phyloP scores from a whole-genome alignment of 2,888 invertebrate species.

The Zygogramma bicolorata region DNA sequence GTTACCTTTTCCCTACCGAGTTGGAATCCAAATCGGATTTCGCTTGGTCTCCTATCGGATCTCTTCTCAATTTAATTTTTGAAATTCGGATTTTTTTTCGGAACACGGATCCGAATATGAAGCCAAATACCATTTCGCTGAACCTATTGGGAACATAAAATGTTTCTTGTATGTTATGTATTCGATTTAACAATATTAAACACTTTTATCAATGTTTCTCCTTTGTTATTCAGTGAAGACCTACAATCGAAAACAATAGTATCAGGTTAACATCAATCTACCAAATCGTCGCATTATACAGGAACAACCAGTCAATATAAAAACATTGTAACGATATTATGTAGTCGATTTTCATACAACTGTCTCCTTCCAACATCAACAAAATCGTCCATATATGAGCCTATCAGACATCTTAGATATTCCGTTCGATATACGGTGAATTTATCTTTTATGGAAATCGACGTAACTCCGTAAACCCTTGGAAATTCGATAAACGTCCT shows the following conservation, averaged over 20 bases:
- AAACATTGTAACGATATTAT: conserved; percentile 51
- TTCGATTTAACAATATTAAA: conserved; percentile 49
- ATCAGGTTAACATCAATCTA: conserved; percentile 59
- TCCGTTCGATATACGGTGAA: conserved; percentile 39
- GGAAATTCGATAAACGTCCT: conserved; percentile 42
- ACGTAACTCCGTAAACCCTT: conserved; percentile 32
- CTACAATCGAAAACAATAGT: conserved; percentile 58
- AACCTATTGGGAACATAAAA: too few species aligned
- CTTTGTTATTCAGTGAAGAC: conserved; percentile 46
- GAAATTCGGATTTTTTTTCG: too few species aligned
- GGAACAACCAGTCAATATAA: conserved; percentile 56
- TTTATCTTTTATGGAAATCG: conserved; percentile 44
- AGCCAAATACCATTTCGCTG: too few species aligned
- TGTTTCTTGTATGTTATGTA: conserved; percentile 44
- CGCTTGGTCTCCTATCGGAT: too few species aligned
- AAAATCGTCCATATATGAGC: conserved; percentile 27
- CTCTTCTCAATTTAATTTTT: too few species aligned
- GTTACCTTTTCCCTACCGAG: too few species aligned
- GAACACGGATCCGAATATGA: too few species aligned
- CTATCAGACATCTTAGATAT: conserved; percentile 47
- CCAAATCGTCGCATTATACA: conserved; percentile 58
- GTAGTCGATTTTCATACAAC: conserved; percentile 43
- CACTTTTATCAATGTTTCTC: conserved; percentile 39
- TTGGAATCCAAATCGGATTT: too few species aligned
- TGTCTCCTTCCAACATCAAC: conserved; percentile 38